Percentiles rank a stretch among this genome's conserved stretches.
These are phyloP conservation scores for Phalacrocorax pelagicus DNA, from an alignment of 2,113 vertebrate species.

Conservation along the genomic window DNA sequence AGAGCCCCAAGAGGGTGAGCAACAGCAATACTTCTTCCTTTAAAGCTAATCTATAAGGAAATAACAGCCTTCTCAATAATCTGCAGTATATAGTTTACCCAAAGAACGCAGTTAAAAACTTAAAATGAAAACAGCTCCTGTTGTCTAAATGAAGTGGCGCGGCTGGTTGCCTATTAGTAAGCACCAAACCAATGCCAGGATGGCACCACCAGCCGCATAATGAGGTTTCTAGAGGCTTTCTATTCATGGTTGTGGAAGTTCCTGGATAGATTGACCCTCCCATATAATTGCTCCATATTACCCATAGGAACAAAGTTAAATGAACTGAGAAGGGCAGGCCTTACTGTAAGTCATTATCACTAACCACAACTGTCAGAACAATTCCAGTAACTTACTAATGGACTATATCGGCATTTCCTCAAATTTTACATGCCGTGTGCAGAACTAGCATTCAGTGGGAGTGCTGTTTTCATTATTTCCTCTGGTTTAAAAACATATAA, in stretches of 20 bases:
- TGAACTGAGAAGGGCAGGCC: conserved; percentile 18
- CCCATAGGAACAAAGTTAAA: conserved; percentile 39
- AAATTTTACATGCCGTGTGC: neutral
- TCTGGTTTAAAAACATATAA: neutral
- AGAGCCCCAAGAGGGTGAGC: conserved; percentile 17
- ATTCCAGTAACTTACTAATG: conserved; percentile 78
- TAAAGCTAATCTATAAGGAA: conserved; percentile 33
- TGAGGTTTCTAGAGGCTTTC: neutral
- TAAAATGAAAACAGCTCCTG: neutral
- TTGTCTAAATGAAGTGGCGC: neutral
- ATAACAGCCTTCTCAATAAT: neutral
- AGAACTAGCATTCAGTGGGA: neutral
- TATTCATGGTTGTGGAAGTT: neutral
- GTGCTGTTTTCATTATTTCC: neutral
- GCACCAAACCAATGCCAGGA: neutral
- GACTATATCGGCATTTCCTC: conserved; percentile 41
- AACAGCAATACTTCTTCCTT: conserved; percentile 21
- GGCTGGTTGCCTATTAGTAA: neutral
- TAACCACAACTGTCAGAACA: conserved; percentile 71
- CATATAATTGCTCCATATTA: conserved; percentile 50
- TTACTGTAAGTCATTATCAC: conserved; percentile 74
- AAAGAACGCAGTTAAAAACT: neutral
- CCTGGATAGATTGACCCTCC: conserved; percentile 18
- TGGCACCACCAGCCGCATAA: neutral
- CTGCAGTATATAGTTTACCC: neutral